A percentile compares a stretch with the other conserved stretches of the same genome.
Evolutionary conservation across 2,797 vertebrate genomes (phyloP).

Genomic region (Betta splendens): DNA sequence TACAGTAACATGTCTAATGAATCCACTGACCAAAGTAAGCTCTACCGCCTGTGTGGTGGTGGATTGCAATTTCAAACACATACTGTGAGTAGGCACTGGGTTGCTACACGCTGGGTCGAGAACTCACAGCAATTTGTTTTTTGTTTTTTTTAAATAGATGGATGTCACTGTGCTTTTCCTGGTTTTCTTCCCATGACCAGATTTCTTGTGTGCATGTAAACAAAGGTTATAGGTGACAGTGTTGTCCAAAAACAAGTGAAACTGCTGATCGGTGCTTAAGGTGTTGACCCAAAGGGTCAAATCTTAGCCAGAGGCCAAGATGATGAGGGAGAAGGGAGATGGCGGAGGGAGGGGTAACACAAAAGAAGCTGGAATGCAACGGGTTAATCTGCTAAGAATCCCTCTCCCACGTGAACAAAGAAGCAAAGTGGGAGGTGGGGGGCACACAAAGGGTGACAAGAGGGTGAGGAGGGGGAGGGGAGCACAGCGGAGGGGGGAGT

Average conservation of each 20-base stretch:
- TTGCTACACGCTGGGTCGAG: too few species aligned
- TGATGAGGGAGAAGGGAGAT: slow-evolving; percentile 28
- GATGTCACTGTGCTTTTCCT: not conserved
- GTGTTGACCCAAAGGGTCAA: slow-evolving; percentile 50
- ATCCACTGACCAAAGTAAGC: too few species aligned
- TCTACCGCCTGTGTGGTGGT: too few species aligned
- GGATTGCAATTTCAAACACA: too few species aligned
- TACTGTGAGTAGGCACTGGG: too few species aligned
- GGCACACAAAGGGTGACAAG: slow-evolving; percentile 68
- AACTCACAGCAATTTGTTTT: too few species aligned
- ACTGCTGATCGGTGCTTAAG: slow-evolving; percentile 40
- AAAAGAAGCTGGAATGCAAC: slow-evolving; percentile 81
- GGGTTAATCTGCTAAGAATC: slow-evolving; percentile 84
- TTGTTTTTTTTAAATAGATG: too few species aligned
- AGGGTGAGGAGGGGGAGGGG: slow-evolving; percentile 48
- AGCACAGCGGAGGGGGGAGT: slow-evolving; percentile 22
- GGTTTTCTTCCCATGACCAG: not conserved
- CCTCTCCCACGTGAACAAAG: slow-evolving; percentile 79
- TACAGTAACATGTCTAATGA: too few species aligned
- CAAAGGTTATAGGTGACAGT: slow-evolving; percentile 1
- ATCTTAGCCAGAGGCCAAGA: slow-evolving; percentile 57
- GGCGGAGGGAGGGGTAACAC: slow-evolving; percentile 64
- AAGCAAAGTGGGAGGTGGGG: slow-evolving; percentile 73
- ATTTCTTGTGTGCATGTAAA: not conserved
- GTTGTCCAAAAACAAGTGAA: slow-evolving; percentile 34